These are phyloP conservation scores for Myotis pilosus DNA, from an alignment of 2,797 vertebrate species.

Conservation along the genomic window DNA sequence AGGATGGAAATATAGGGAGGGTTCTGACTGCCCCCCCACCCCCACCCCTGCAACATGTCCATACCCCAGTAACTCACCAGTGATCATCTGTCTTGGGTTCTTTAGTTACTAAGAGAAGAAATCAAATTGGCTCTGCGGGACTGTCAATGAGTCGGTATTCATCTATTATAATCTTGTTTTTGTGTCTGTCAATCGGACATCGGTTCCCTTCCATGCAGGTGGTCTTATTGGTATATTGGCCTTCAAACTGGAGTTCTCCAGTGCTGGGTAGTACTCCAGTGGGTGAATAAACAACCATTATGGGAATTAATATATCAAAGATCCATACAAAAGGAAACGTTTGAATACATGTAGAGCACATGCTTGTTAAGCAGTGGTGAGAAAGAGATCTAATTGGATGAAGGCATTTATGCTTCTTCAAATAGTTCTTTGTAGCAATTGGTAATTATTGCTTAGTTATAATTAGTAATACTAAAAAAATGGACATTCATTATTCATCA, in stretches of 20 bases:
- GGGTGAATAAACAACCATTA: accelerated
- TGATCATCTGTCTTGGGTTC: slow-evolving; percentile 70
- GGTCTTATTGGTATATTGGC: slow-evolving; percentile 53
- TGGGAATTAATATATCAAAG: neutral
- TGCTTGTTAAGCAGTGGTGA: neutral
- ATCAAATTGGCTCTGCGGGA: slow-evolving; percentile 59
- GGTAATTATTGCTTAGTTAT: neutral
- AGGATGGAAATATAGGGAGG: neutral
- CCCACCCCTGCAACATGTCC: neutral
- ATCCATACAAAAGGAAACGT: neutral
- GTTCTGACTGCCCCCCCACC: neutral
- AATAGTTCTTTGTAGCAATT: neutral
- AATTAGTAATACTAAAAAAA: neutral
- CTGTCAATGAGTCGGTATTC: slow-evolving; percentile 50
- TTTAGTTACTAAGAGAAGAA: slow-evolving; percentile 72
- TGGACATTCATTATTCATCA: neutral
- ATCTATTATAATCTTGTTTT: slow-evolving; percentile 73
- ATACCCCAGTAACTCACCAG: slow-evolving; percentile 61
- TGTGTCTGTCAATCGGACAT: slow-evolving; percentile 67
- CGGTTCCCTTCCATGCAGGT: slow-evolving; percentile 59
- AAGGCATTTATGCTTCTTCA: neutral
- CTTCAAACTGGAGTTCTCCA: slow-evolving; percentile 66
- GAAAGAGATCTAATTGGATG: neutral
- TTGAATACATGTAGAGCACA: neutral
- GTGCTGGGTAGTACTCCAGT: neutral